Evolutionary conservation across 2,113 vertebrate genomes (phyloP).

Genomic region (Archocentrus centrarchus): DNA sequence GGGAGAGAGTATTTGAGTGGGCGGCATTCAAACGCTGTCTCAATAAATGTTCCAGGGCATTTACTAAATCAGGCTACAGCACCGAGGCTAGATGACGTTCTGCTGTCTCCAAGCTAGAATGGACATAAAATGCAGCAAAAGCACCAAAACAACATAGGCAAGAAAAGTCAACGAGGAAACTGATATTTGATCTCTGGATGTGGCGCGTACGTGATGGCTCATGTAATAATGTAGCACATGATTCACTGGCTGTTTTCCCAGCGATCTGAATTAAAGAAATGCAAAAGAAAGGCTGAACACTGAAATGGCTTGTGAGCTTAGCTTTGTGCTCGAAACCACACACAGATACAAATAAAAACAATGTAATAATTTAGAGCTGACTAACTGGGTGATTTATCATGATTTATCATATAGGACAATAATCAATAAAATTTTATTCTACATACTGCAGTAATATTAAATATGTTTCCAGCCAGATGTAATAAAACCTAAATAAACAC

Average conservation of each 20-base stretch:
- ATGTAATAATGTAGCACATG: constrained; percentile 14
- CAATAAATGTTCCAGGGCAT: constrained; percentile 78
- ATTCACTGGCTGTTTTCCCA: neutral
- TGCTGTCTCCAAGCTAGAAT: constrained; percentile 56
- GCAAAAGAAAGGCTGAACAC: neutral
- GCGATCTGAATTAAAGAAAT: neutral
- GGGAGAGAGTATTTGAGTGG: constrained; percentile 81
- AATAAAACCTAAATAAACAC: neutral
- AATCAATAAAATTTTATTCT: neutral
- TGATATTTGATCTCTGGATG: constrained; percentile 4
- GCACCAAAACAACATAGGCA: constrained; percentile 7
- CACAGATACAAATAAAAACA: neutral
- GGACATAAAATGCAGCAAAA: constrained; percentile 56
- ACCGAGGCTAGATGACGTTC: constrained; percentile 62
- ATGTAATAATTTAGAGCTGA: neutral
- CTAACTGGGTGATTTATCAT: neutral
- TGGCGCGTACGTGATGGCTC: neutral
- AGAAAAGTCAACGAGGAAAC: neutral
- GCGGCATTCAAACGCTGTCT: constrained; percentile 82
- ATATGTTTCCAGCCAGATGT: neutral
- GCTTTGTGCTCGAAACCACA: neutral
- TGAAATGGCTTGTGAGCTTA: neutral
- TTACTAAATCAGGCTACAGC: constrained; percentile 78
- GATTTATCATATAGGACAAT: neutral
- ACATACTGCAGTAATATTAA: neutral